Conservation (phyloP, 2,113 vertebrate genomes). For the Centropristis striata region DNA sequence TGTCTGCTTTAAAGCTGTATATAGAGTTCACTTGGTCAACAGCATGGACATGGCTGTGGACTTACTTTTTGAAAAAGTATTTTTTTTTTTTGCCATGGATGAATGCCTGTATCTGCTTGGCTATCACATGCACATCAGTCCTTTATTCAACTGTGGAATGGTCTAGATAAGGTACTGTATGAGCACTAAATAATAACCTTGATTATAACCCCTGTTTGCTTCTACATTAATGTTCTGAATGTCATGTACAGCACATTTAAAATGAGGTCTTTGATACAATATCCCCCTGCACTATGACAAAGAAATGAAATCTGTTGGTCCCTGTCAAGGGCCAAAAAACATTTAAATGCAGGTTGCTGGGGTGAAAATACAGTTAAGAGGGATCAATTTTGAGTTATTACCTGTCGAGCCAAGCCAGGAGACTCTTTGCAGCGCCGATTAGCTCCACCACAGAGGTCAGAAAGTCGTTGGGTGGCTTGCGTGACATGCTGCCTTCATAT, state of each 20-base stretch:
- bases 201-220: no score
- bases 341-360: neutral
- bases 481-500: constrained; percentile 89
- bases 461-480: constrained; percentile 95
- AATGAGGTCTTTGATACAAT: neutral
- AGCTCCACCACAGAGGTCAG: constrained; percentile 97
- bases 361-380: no score
- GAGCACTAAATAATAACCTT: neutral
- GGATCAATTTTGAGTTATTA: constrained; percentile 62
- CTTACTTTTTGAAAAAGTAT: no score
- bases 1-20: neutral
- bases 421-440: constrained; percentile 95
- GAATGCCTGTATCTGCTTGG: constrained; percentile 1
- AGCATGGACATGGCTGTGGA: neutral
- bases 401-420: constrained; percentile 97
- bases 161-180: neutral
- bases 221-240: no score
- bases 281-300: neutral
- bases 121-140: neutral
- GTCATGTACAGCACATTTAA: no score
- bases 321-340: neutral
- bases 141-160: neutral
- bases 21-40: neutral
- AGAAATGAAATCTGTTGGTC: neutral
- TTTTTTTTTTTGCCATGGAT: neutral